Percentiles rank a stretch among this genome's conserved stretches.
Conservation (phyloP, 2,888 invertebrate species). For the Meghimatium bilineatum region DNA sequence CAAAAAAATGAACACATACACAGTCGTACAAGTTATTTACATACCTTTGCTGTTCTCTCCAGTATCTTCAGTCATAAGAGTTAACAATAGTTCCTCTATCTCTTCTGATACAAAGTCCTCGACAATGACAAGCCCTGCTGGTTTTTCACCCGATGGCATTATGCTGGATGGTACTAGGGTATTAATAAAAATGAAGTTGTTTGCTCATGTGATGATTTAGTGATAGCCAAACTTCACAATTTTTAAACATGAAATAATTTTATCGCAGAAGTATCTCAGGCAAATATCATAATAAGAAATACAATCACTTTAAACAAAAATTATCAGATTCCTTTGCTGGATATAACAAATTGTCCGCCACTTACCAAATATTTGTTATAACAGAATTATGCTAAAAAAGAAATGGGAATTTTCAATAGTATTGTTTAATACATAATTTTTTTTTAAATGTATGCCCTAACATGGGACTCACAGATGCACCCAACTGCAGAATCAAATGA, state of each 20-base stretch:
- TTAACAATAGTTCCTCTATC: constrained; percentile 81
- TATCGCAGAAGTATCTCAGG: neutral
- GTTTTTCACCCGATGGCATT: constrained; percentile 73
- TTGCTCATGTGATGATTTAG: neutral
- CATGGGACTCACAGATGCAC: too few species aligned
- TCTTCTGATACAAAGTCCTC: constrained; percentile 84
- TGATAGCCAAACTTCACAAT: neutral
- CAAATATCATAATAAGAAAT: too few species aligned
- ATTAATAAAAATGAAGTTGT: constrained; percentile 50
- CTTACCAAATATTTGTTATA: too few species aligned
- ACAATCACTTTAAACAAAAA: too few species aligned
- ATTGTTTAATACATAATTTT: too few species aligned
- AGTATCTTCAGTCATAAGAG: neutral
- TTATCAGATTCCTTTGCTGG: too few species aligned
- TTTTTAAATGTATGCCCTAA: too few species aligned
- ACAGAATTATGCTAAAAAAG: too few species aligned
- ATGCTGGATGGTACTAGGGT: constrained; percentile 76
- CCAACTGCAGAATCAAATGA: too few species aligned
- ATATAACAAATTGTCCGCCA: too few species aligned
- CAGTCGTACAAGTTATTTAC: neutral
- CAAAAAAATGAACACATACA: neutral
- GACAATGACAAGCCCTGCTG: constrained; percentile 85
- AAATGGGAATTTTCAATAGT: too few species aligned
- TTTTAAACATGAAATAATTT: neutral
- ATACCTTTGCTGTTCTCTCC: neutral